phyloP scores from a whole-genome alignment of 2,797 vertebrate genomes.

The Hozukius guyotensis region DNA sequence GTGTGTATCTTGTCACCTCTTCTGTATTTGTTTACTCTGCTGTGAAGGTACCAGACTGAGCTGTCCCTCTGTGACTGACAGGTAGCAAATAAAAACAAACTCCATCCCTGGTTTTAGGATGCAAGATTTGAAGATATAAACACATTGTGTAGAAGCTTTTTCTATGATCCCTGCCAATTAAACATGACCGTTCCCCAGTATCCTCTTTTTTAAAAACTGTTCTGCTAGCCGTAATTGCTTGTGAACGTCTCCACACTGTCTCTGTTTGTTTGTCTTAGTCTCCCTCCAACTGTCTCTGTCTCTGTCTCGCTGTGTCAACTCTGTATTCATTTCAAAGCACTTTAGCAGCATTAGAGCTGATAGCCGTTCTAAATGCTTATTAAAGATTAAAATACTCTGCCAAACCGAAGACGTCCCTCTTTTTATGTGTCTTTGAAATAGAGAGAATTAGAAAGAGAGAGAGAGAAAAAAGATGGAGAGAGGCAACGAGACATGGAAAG shows the following conservation, averaged over 20 bases:
- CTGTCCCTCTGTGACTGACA: slow-evolving; percentile 21
- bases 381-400: slow-evolving; percentile 73
- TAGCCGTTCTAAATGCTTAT: slow-evolving; percentile 72
- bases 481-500: not conserved
- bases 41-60: slow-evolving; percentile 12
- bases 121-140: not conserved
- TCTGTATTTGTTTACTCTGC: slow-evolving; percentile 22
- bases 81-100: slow-evolving; percentile 19
- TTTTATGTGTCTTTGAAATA: slow-evolving; percentile 52
- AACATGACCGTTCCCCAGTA: slow-evolving; percentile 17
- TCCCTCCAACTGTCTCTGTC: slow-evolving; percentile 43
- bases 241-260: slow-evolving; percentile 18
- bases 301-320: slow-evolving; percentile 58
- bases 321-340: slow-evolving; percentile 62
- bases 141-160: not conserved
- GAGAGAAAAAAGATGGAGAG: not conserved
- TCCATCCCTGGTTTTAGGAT: not conserved
- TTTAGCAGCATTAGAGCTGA: slow-evolving; percentile 64
- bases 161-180: slow-evolving; percentile 43
- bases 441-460: slow-evolving; percentile 27
- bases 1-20: not conserved
- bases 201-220: not conserved
- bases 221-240: not conserved
- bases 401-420: slow-evolving; percentile 36
- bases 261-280: slow-evolving; percentile 52